Evolutionary conservation across 2,888 invertebrate species (phyloP).

Genomic region (Odontocerum albicorne): DNA sequence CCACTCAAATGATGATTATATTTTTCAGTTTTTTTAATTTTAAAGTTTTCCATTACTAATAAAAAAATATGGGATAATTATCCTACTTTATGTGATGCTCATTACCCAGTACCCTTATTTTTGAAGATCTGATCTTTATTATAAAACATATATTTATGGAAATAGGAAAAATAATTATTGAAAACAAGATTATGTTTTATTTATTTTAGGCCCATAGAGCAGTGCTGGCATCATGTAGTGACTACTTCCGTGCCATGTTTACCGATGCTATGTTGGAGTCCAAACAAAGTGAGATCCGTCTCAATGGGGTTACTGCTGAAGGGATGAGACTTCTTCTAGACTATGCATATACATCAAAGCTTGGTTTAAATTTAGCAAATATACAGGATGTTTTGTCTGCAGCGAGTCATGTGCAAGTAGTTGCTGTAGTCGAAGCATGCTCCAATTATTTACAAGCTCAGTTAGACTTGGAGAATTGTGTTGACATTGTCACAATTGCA

Average conservation of each 20-base stretch:
- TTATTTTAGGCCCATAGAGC: constrained; percentile 64
- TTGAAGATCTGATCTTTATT: neutral
- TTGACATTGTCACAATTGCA: constrained; percentile 69
- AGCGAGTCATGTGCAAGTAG: constrained; percentile 67
- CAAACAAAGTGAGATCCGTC: constrained; percentile 61
- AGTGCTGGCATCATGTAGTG: constrained; percentile 71
- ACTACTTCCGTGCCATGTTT: constrained; percentile 77
- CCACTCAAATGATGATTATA: no score
- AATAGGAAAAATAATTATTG: constrained; percentile 1
- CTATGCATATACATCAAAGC: constrained; percentile 68
- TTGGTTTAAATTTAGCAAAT: constrained; percentile 63
- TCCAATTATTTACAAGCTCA: constrained; percentile 66
- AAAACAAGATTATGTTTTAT: neutral
- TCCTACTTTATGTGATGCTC: no score
- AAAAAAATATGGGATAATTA: no score
- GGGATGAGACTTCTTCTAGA: constrained; percentile 66
- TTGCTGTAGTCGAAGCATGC: constrained; percentile 67
- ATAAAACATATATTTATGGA: neutral
- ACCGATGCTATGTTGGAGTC: constrained; percentile 70
- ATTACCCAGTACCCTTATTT: neutral
- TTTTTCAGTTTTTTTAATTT: no score
- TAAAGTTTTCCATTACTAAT: no score
- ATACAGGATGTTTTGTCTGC: constrained; percentile 70
- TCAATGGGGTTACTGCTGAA: constrained; percentile 67
- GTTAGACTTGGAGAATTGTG: constrained; percentile 69